phyloP scores from a whole-genome alignment of 2,888 invertebrate genomes.

The Agrilus mali region DNA sequence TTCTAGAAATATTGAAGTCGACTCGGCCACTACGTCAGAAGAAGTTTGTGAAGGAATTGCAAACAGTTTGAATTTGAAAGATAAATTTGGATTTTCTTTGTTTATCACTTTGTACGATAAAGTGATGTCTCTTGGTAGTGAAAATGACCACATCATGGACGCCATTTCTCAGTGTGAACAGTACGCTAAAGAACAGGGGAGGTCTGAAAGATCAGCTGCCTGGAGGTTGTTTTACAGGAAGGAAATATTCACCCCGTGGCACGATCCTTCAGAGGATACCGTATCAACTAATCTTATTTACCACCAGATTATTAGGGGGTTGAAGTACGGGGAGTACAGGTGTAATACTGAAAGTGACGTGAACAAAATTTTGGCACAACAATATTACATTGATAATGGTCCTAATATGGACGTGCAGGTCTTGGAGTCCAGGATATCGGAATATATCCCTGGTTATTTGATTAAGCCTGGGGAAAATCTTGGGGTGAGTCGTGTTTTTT shows the following conservation, averaged over 20 bases:
- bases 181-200: conserved; percentile 82
- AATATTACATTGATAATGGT: conserved; percentile 79
- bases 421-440: conserved; percentile 56
- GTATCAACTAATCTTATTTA: conserved; percentile 83
- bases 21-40: conserved; percentile 82
- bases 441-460: conserved; percentile 71
- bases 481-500: conserved; percentile 21
- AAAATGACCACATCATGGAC: conserved; percentile 87
- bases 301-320: conserved; percentile 73
- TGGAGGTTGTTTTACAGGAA: conserved; percentile 81
- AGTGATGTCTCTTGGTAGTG: conserved; percentile 68
- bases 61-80: conserved; percentile 60
- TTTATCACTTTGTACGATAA: conserved; percentile 86
- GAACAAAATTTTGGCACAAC: conserved; percentile 79
- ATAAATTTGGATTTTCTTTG: conserved; percentile 83
- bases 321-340: conserved; percentile 86
- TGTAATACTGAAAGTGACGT: conserved; percentile 74
- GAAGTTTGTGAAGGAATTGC: conserved; percentile 76
- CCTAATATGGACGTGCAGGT: conserved; percentile 51
- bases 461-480: conserved; percentile 32
- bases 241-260: conserved; percentile 90
- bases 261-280: conserved; percentile 68
- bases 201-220: conserved; percentile 69
- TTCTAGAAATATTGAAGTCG: conserved; percentile 68
- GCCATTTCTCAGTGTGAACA: conserved; percentile 94